A percentile compares a stretch with the other conserved stretches of the same genome.
phyloP scores from a whole-genome alignment of 1,140 invertebrate genomes.

The Anagrus nilaparvatae region DNA sequence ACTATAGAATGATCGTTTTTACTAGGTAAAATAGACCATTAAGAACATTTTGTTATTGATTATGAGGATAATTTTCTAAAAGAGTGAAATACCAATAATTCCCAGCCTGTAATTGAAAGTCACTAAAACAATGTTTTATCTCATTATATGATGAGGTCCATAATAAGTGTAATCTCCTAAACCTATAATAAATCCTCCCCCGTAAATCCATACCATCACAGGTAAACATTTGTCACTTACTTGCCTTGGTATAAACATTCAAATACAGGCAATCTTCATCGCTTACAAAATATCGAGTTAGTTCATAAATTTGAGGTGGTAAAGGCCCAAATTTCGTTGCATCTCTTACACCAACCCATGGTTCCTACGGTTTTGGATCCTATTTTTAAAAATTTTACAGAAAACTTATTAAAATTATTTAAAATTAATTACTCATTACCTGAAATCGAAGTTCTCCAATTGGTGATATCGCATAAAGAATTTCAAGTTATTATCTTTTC shows the following conservation, averaged over 20 bases:
- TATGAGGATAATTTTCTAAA: too few relatives aligned
- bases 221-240: conserved; percentile 28
- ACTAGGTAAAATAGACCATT: too few relatives aligned
- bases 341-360: conserved; percentile 46
- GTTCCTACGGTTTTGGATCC: conserved; percentile 46
- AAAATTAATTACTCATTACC: neutral
- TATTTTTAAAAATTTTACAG: conserved; percentile 27
- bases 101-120: conserved; percentile 53
- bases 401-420: too few relatives aligned
- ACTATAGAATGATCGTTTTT: too few relatives aligned
- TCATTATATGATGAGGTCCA: conserved; percentile 42
- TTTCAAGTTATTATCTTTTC: too few relatives aligned
- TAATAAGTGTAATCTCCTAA: conserved; percentile 33
- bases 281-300: conserved; percentile 17
- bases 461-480: conserved; percentile 14
- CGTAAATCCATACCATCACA: conserved; percentile 60
- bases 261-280: conserved; percentile 73
- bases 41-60: too few relatives aligned
- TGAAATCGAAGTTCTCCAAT: conserved; percentile 11
- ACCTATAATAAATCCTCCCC: conserved; percentile 50
- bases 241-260: conserved; percentile 62
- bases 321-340: conserved; percentile 44
- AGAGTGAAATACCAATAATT: conserved; percentile 38
- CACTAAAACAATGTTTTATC: conserved; percentile 45
- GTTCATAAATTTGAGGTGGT: conserved; percentile 34